Conservation (phyloP, 2,113 vertebrate genomes). For the Scomber colias region DNA sequence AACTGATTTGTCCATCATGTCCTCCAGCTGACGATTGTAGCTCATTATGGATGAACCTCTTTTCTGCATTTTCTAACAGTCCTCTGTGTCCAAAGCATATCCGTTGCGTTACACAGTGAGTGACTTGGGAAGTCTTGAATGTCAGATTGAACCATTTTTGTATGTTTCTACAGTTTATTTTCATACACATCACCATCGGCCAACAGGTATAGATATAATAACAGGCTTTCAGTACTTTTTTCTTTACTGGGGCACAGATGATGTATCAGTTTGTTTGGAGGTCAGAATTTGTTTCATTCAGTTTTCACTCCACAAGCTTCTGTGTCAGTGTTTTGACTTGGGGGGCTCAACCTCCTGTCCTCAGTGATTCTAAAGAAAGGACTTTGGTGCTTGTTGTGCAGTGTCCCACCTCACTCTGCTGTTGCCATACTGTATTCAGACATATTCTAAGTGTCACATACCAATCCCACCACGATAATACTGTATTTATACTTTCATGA, state of each 20-base stretch:
- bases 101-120: slow-evolving; percentile 54
- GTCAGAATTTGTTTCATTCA: slow-evolving; percentile 44
- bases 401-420: slow-evolving; percentile 69
- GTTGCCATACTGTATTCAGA: slow-evolving; percentile 53
- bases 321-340: slow-evolving; percentile 37
- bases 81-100: slow-evolving; percentile 68
- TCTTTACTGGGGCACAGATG: slow-evolving; percentile 40
- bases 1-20: slow-evolving; percentile 73
- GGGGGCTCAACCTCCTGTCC: slow-evolving; percentile 65
- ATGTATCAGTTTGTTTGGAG: slow-evolving; percentile 43
- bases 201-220: slow-evolving; percentile 68
- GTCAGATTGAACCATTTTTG: slow-evolving; percentile 69
- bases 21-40: slow-evolving; percentile 80
- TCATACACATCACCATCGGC: slow-evolving; percentile 67
- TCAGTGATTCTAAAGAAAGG: slow-evolving; percentile 54
- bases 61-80: slow-evolving; percentile 61
- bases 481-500: slow-evolving; percentile 41
- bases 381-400: slow-evolving; percentile 64
- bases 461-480: slow-evolving; percentile 31
- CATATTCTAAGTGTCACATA: slow-evolving; percentile 39
- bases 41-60: slow-evolving; percentile 65
- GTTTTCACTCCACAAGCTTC: slow-evolving; percentile 50
- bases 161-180: slow-evolving; percentile 70
- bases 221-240: slow-evolving; percentile 27
- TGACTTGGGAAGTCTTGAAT: slow-evolving; percentile 70